Base-by-base conservation (phyloP, 1,140 invertebrate species). In the Saccostrea cuccullata region DNA sequence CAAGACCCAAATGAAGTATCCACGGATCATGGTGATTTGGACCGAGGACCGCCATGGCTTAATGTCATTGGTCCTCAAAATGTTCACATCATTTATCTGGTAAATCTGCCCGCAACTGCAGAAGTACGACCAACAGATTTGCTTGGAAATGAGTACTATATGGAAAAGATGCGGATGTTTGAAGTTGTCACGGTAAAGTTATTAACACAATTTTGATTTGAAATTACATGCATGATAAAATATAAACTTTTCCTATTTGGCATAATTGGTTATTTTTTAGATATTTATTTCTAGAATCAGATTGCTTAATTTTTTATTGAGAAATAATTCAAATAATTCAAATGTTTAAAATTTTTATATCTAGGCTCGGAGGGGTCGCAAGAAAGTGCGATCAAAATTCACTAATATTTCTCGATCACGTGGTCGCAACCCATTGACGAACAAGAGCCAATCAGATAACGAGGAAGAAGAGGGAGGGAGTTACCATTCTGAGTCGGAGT, bases 311-410 rank as follows among this genome's bases (percentile, higher is more conserved):
- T 12, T n/a, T 64, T 8, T 64, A 64, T 47, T 17, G 58, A 64
- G 17, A n/a, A 17, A 64, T 17, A n/a, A n/a, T n/a, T n/a, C n/a
- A n/a, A n/a, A 64, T 20, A n/a, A 20, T 4, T 2, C 58, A 64
- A n/a, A n/a, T 64, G 2, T 64, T 8, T 64, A 20, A 20, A 64
- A 64, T 20, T 20, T 17, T 64, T 8, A 64, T 64, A 17, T 64
- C 2, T 64, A 77, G 70, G 70, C 70, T 15, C 11, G 26, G 9
- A 77, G 70, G 12, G 70, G 70, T 12, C 23, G 26, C 23, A 23
- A 77, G 30, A 77, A 77, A 3, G 70, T 77, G 13, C 26, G 70
- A 77, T 77, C 70, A 13, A 77, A 77, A 77, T 77, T 23, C 70
- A 77, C 70, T 2, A 77, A 17, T 15, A 30, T 77, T 17, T 36